phyloP scores from a whole-genome alignment of 1,140 invertebrate genomes.

The Adoxophyes honmai region DNA sequence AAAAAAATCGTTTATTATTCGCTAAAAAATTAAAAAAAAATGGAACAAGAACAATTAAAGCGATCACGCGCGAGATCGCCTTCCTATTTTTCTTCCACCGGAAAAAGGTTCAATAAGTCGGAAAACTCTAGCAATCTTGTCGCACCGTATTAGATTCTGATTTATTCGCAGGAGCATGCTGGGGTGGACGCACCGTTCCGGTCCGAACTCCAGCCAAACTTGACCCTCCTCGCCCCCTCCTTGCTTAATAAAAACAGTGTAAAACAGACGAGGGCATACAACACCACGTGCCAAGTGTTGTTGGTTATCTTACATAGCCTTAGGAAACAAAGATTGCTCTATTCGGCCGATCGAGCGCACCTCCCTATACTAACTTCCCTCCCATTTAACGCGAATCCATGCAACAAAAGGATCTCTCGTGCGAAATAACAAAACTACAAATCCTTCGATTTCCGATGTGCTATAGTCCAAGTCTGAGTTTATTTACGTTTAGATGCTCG shows the following conservation, averaged over 20 bases:
- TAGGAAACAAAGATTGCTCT: slow-evolving; percentile 70
- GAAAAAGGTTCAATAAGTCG: slow-evolving; percentile 64
- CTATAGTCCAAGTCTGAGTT: slow-evolving; percentile 4
- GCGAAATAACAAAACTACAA: slow-evolving; percentile 73
- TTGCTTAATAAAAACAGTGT: slow-evolving; percentile 18
- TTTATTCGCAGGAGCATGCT: slow-evolving; percentile 55
- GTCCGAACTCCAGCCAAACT: slow-evolving; percentile 35
- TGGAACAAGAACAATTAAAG: background rate
- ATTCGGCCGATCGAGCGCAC: slow-evolving; percentile 67
- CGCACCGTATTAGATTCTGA: slow-evolving; percentile 67
- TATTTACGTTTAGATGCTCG: background rate
- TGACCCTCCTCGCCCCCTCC: slow-evolving; percentile 37
- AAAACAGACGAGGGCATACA: slow-evolving; percentile 33
- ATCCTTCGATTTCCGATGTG: slow-evolving; percentile 33
- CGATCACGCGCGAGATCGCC: background rate
- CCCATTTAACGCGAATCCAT: slow-evolving; percentile 70
- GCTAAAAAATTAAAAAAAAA: too few relatives aligned
- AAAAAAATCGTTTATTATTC: too few relatives aligned
- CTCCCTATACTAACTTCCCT: slow-evolving; percentile 69
- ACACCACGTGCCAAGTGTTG: slow-evolving; percentile 43
- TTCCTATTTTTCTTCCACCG: slow-evolving; percentile 26
- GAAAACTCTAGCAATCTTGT: slow-evolving; percentile 67
- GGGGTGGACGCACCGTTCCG: slow-evolving; percentile 54
- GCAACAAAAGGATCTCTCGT: slow-evolving; percentile 67
- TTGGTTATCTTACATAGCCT: slow-evolving; percentile 54